Evolutionary conservation across 2,113 vertebrate species (phyloP), one percentile per base, ranked within the genome.

Genomic region (Chunga burmeisteri): DNA sequence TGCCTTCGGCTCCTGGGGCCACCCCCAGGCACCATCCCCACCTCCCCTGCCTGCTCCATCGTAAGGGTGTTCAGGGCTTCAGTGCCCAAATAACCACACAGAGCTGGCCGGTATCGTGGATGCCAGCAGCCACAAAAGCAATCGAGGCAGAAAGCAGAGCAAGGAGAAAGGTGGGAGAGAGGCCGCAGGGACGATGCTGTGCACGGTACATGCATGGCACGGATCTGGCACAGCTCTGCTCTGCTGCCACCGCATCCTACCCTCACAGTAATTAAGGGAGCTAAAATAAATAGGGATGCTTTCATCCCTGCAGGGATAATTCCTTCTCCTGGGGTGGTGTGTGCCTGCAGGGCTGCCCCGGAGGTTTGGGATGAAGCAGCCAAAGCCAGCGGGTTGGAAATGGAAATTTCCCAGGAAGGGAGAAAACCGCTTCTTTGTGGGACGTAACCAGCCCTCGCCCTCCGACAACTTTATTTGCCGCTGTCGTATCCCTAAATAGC

Each of bases 361-460:
- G 36, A 88, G 36, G 25, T 16, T 61, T 49, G 53, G 46, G 25
- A 79, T 65, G 49, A 95, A 58, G 56, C 80, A 95, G 49, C 47
- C 53, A 53, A 70, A 92, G 65, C 53, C 46, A 7, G 73, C 2
- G 5, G 32, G 70, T 21, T 93, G 67, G 68, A 80, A 86, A 86
- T 75, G 81, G 92, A 94, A 95, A 87, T 93, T 95, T 86, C 82
- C 89, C 86, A 84, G 58, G 80, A 81, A 89, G 44, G 62, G 52
- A 91, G 72, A 81, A 93, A 88, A 86, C 62, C 2, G 2, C 46
- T 91, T 79, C 47, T 61, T 86, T 59, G 73, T 85, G 83, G 70
- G 88, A 55, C 7, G 7, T 86, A 85, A 93, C 25, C 77, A 90
- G 66, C 49, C 77, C 62, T 81, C 10, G 1, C 34, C 78, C 30